Evolutionary conservation across 2,888 invertebrate genomes (phyloP).

Genomic region (Eupithecia subfuscata): DNA sequence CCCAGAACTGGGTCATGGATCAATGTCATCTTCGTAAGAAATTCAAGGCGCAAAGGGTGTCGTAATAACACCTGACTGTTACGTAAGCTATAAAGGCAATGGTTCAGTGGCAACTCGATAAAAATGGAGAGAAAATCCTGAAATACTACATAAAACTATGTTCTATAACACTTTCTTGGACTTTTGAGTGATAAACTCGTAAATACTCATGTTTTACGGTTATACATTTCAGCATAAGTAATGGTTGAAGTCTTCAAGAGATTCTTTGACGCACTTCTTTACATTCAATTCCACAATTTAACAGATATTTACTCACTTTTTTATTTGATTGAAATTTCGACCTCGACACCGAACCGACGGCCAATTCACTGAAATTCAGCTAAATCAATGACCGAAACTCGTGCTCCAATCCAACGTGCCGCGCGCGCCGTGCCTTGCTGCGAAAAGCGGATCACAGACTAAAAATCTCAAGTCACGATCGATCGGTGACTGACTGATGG

Average conservation of each 20-base stretch:
- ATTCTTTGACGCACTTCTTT: not conserved
- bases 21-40: conserved; percentile 72
- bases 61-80: conserved; percentile 67
- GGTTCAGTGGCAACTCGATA: conserved; percentile 5
- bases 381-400: conserved; percentile 44
- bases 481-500: not conserved
- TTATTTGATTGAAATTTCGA: conserved; percentile 34
- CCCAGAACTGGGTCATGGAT: conserved; percentile 69
- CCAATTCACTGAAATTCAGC: conserved; percentile 48
- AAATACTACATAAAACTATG: not conserved
- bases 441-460: conserved; percentile 4
- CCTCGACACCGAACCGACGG: conserved; percentile 40
- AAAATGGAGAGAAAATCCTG: not conserved
- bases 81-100: conserved; percentile 67
- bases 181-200: not conserved
- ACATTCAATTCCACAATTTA: not conserved
- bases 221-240: not conserved
- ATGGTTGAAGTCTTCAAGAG: not conserved
- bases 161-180: not conserved
- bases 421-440: not conserved
- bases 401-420: conserved; percentile 8
- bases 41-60: conserved; percentile 67
- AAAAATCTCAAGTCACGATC: not conserved
- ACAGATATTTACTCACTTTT: conserved; percentile 49
- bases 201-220: not conserved